Conservation (phyloP, 1,140 invertebrate genomes). For the Campodea augens region DNA sequence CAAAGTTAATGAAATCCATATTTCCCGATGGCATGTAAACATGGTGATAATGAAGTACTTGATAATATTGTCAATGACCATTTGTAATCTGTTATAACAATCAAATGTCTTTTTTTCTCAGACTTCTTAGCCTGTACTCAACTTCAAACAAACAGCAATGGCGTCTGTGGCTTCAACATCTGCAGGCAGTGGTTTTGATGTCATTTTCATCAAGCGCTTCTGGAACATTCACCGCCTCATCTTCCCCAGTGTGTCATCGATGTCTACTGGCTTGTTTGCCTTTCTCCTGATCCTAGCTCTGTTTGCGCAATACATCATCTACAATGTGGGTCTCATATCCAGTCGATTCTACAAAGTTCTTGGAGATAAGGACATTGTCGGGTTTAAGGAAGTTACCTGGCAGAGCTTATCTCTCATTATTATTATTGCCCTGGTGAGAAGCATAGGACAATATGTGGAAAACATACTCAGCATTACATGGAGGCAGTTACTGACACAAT, state of each 20-base stretch:
- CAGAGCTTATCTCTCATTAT: conserved; percentile 25
- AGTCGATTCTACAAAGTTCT: conserved; percentile 32
- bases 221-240: background rate
- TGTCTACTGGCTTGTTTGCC: background rate
- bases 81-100: too few relatives aligned
- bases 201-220: too few relatives aligned
- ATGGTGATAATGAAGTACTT: too few relatives aligned
- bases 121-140: too few relatives aligned
- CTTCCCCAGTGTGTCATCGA: background rate
- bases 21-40: too few relatives aligned
- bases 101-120: too few relatives aligned
- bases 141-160: too few relatives aligned
- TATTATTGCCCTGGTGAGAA: conserved; percentile 27
- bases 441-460: conserved; percentile 23
- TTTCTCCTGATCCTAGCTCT: conserved; percentile 7
- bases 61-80: too few relatives aligned
- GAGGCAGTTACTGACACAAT: conserved; percentile 23
- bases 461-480: conserved; percentile 29
- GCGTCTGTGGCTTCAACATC: too few relatives aligned
- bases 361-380: conserved; percentile 25
- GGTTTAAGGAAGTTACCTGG: conserved; percentile 24
- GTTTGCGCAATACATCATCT: conserved; percentile 30
- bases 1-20: too few relatives aligned
- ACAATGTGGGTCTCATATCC: conserved; percentile 30
- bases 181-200: too few relatives aligned